Conservation (phyloP, 2,113 vertebrate genomes). For the Pomatorhinus ruficollis region DNA sequence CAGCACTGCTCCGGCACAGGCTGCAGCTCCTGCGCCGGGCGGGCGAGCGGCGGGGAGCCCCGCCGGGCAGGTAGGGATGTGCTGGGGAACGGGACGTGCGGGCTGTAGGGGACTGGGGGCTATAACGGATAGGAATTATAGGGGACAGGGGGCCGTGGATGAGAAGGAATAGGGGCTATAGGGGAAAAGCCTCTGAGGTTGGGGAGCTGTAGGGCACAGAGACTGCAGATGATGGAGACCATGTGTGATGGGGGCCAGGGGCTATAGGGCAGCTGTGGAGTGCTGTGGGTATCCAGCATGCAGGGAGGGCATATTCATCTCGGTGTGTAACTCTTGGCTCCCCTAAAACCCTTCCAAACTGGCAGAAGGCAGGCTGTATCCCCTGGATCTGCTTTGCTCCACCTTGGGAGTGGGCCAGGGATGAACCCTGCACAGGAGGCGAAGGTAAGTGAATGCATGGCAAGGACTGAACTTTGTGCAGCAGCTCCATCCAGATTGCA, state of each 20-base stretch:
- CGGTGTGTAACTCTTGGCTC: fast-evolving
- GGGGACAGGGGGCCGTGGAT: neutral
- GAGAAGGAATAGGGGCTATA: fast-evolving
- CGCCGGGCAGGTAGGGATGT: neutral
- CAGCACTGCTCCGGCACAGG: neutral
- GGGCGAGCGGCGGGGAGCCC: neutral
- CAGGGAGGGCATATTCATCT: neutral
- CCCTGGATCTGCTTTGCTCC: neutral
- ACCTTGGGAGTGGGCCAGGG: neutral
- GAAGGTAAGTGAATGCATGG: fast-evolving
- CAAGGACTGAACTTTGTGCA: neutral
- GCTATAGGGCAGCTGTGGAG: neutral
- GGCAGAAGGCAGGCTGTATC: neutral
- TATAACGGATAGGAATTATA: neutral
- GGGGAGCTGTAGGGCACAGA: neutral
- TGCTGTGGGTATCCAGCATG: fast-evolving
- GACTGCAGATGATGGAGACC: neutral
- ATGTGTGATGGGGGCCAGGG: neutral
- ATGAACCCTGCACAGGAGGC: fast-evolving
- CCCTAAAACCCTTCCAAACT: neutral
- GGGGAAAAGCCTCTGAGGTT: neutral
- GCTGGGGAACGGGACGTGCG: no score
- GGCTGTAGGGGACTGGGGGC: neutral
- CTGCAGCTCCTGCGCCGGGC: neutral
- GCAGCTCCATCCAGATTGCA: neutral